Percentiles rank a stretch among this genome's conserved stretches.
phyloP scores from a whole-genome alignment of 2,888 invertebrate species.

The Carabus problematicus region DNA sequence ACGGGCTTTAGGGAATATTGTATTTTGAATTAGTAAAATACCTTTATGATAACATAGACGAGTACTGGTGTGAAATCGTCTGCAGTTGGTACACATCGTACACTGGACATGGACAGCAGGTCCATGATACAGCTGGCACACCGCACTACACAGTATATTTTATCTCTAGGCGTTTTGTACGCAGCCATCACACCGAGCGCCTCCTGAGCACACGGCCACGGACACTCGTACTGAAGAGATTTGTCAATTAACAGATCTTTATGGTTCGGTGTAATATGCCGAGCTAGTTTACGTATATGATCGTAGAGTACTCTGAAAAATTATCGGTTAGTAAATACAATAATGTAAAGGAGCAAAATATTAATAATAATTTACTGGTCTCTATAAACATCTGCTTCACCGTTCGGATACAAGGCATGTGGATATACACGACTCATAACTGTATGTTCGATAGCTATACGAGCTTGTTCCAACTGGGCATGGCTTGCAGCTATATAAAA shows the following conservation, averaged over 20 bases:
- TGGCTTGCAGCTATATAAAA: conserved; percentile 68
- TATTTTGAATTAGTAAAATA: conserved; percentile 53
- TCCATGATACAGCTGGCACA: conserved; percentile 95
- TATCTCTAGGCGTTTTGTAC: conserved; percentile 89
- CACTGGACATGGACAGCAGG: conserved; percentile 84
- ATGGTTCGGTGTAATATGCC: conserved; percentile 78
- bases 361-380: conserved; percentile 74
- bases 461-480: conserved; percentile 76
- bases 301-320: conserved; percentile 78
- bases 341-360: background rate
- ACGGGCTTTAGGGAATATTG: too few relatives aligned
- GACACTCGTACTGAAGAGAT: conserved; percentile 87
- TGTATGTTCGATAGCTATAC: conserved; percentile 86
- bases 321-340: background rate
- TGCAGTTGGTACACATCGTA: conserved; percentile 79
- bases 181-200: conserved; percentile 88
- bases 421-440: conserved; percentile 91
- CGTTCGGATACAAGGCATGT: conserved; percentile 95
- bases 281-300: conserved; percentile 84
- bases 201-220: conserved; percentile 94
- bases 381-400: conserved; percentile 90
- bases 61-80: conserved; percentile 97
- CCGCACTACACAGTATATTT: conserved; percentile 78
- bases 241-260: conserved; percentile 83
- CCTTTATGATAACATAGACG: conserved; percentile 95